Conservation (phyloP, 2,797 vertebrate genomes). For the Sebastes umbrosus region DNA sequence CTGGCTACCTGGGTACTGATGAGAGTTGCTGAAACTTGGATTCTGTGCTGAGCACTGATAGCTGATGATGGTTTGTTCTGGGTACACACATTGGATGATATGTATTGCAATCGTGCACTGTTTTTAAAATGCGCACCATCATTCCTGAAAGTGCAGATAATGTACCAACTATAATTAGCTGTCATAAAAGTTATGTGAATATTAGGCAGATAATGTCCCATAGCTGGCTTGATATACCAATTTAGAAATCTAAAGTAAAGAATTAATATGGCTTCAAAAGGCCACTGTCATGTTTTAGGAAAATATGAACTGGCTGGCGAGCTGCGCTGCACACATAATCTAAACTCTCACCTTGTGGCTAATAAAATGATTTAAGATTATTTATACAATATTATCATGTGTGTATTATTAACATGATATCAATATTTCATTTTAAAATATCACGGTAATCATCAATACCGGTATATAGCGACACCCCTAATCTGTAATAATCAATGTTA, state of each 20-base stretch:
- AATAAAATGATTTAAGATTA: too few species aligned
- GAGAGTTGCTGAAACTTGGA: constrained; percentile 21
- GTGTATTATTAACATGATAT: too few species aligned
- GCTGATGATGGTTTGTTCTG: background rate
- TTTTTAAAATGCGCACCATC: background rate
- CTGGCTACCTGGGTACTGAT: constrained; percentile 48
- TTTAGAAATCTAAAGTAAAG: background rate
- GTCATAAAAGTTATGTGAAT: background rate
- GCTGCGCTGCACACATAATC: background rate
- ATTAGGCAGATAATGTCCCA: background rate
- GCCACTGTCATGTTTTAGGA: background rate
- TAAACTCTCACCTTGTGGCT: background rate
- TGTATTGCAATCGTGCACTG: background rate
- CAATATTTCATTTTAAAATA: too few species aligned
- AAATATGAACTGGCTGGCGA: background rate
- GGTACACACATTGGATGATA: background rate
- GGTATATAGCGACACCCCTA: too few species aligned
- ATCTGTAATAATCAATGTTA: background rate
- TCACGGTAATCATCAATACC: too few species aligned
- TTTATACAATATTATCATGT: too few species aligned
- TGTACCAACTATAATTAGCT: background rate
- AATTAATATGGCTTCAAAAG: background rate
- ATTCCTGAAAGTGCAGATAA: background rate
- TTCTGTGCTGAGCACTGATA: background rate
- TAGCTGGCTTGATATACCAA: background rate